These are phyloP conservation scores for Portevinia maculata DNA, from an alignment of 2,888 invertebrate species.

Conservation along the genomic window DNA sequence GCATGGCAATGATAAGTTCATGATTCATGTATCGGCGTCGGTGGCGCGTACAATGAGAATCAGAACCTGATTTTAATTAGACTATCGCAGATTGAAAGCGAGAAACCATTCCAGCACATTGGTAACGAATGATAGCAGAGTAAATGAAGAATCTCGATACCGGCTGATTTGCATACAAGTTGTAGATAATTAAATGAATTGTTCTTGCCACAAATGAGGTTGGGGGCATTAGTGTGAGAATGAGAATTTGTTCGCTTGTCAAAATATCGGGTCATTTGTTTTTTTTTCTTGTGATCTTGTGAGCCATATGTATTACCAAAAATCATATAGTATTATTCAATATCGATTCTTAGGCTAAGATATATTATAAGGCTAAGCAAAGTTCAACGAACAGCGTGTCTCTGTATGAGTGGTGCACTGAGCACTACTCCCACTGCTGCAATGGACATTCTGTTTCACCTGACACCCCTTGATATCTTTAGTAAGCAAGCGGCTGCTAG, in stretches of 20 bases:
- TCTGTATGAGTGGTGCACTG: no score
- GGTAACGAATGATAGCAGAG: slow-evolving; percentile 25
- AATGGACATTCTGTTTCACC: no score
- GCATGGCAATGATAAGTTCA: slow-evolving; percentile 15
- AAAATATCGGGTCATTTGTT: neutral
- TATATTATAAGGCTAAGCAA: no score
- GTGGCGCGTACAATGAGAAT: slow-evolving; percentile 1
- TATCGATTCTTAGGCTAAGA: no score
- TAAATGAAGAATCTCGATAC: slow-evolving; percentile 35
- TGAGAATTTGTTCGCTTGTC: neutral
- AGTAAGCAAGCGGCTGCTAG: no score
- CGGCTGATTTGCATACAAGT: slow-evolving; percentile 6
- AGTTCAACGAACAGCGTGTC: no score
- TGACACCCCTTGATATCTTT: no score
- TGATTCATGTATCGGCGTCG: slow-evolving; percentile 28
- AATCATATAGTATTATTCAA: no score
- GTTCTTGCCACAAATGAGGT: slow-evolving; percentile 11
- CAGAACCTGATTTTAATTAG: slow-evolving; percentile 50
- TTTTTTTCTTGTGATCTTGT: neutral
- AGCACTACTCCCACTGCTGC: no score
- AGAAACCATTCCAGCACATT: slow-evolving; percentile 39
- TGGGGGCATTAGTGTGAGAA: slow-evolving; percentile 50
- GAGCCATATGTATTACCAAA: no score
- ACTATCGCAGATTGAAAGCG: slow-evolving; percentile 8
- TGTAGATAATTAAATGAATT: slow-evolving; percentile 23